Conservation (phyloP, 1,140 invertebrate species). For the Listronotus oregonensis region DNA sequence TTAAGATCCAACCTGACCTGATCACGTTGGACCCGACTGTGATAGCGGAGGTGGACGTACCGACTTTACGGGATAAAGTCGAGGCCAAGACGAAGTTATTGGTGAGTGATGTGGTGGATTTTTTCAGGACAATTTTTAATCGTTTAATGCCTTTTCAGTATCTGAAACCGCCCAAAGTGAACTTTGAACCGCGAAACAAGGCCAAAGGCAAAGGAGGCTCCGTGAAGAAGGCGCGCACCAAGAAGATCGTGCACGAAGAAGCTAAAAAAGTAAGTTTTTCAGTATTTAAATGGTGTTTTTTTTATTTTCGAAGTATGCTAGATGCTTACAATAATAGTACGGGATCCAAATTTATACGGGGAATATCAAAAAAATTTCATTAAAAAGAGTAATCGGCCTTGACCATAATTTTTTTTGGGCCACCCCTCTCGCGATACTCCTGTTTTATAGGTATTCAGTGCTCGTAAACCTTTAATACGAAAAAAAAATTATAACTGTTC, state of each 20-base stretch:
- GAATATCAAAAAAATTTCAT: too few species aligned
- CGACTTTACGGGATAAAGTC: constrained; percentile 78
- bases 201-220: constrained; percentile 79
- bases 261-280: constrained; percentile 65
- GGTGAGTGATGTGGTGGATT: constrained; percentile 58
- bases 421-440: too few species aligned
- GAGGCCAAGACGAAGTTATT: constrained; percentile 76
- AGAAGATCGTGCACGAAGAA: constrained; percentile 76
- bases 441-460: too few species aligned
- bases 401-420: too few species aligned
- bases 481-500: too few species aligned
- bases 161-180: constrained; percentile 76
- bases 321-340: too few species aligned
- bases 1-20: constrained; percentile 85
- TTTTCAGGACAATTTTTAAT: constrained; percentile 12
- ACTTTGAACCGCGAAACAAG: constrained; percentile 76
- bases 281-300: constrained; percentile 25
- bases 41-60: constrained; percentile 77
- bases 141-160: constrained; percentile 61
- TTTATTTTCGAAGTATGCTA: too few species aligned
- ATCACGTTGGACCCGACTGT: constrained; percentile 85
- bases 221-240: constrained; percentile 73
- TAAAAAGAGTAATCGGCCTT: too few species aligned
- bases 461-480: too few species aligned
- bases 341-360: too few species aligned